Conservation (phyloP, 2,113 vertebrate genomes). For the Proteles cristata region DNA sequence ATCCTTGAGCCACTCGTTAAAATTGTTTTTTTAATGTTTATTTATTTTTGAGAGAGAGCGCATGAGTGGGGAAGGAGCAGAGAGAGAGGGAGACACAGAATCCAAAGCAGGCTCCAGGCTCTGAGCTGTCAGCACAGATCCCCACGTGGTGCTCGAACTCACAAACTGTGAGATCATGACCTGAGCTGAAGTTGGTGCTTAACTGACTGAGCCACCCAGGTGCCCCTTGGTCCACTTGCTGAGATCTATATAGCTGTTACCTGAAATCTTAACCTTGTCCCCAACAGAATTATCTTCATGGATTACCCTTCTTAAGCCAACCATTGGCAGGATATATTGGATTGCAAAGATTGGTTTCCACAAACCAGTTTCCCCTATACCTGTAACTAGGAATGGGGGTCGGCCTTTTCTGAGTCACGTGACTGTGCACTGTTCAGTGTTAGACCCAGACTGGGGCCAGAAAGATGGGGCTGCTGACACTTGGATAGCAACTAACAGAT, state of each 20-base stretch:
- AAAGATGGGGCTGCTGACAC: not conserved
- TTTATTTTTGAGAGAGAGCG: too few relatives aligned
- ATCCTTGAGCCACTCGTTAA: not conserved
- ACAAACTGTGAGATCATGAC: too few relatives aligned
- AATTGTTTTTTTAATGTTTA: too few relatives aligned
- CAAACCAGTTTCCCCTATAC: rapidly evolving
- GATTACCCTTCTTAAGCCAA: not conserved
- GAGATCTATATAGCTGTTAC: not conserved
- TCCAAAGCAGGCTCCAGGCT: too few relatives aligned
- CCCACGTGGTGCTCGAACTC: too few relatives aligned
- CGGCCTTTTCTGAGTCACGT: not conserved
- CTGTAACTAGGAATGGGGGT: rapidly evolving
- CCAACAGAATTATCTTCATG: not conserved
- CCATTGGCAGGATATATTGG: not conserved
- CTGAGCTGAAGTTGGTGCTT: too few relatives aligned
- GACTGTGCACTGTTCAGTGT: not conserved
- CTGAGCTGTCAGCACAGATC: too few relatives aligned
- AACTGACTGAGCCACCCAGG: too few relatives aligned
- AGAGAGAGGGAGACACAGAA: too few relatives aligned
- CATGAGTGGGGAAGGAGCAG: too few relatives aligned
- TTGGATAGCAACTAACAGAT: not conserved
- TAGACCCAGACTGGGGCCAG: not conserved
- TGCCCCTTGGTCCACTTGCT: too few relatives aligned
- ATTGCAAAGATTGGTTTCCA: not conserved
- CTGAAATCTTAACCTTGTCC: not conserved